Evolutionary conservation across 2,113 vertebrate species (phyloP), one percentile per base, ranked within the genome.

Genomic region (Tricholaema leucomelas): DNA sequence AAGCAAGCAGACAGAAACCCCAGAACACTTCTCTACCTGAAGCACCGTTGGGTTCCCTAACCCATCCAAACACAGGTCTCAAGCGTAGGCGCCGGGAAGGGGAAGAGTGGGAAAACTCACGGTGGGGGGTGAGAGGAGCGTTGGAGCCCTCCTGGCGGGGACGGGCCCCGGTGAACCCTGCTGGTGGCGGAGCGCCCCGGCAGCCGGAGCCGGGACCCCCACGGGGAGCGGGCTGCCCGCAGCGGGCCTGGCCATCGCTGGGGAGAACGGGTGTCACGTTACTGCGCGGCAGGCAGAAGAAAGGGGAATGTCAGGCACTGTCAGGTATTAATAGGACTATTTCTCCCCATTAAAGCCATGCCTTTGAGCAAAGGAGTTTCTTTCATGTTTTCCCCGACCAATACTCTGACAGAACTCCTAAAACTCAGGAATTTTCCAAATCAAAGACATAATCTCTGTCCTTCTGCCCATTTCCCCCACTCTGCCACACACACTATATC

Each of bases 371-470:
- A 96, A 96, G 90, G 67, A n/a, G 33, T 92, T 87, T 93, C 88
- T 97, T 97, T 97, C 86, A 95, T 95, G 96, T 96, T 85, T 76
- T 91, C 89, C 72, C 50, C 66, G 90, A 77, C 42, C 91, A 95
- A 61, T 87, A 46, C 82, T 88, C 50, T 87, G 86, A 94, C 87
- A 94, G 74, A 91, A 95, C 71, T 96, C 95, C 95, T 94, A 90
- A 97, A 96, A 96, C 87, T 66, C 80, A 92, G 93, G 73, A 91
- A 89, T 95, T 97, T 97, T 96, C 78, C 71, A 92, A 98, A 97
- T 96, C 96, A 96, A 97, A 97, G 95, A 58, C 90, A 71, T 92
- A 81, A 67, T 88, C 58, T 13, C 73, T 88, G 36, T 82, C 71
- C 88, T 84, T 87, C 87, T 79, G 61, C 72, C 60, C 5, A 0